phyloP scores from a whole-genome alignment of 2,113 vertebrate species.

The Silurus asotus region DNA sequence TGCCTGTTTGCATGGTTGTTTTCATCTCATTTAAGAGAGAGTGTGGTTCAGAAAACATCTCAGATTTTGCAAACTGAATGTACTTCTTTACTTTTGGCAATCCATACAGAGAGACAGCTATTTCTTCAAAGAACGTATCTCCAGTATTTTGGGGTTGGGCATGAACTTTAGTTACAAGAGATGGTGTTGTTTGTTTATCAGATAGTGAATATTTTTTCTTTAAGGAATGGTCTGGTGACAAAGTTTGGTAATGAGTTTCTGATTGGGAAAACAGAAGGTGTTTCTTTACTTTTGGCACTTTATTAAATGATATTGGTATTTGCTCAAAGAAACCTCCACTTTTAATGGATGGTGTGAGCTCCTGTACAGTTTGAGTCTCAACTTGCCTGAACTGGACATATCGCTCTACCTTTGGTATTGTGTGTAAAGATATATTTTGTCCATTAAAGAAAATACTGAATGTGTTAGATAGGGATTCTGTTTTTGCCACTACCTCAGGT shows the following conservation, averaged over 20 bases:
- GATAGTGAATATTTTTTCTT: conserved; percentile 1
- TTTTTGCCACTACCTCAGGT: conserved; percentile 1
- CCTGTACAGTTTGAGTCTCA: background rate
- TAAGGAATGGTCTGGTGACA: background rate
- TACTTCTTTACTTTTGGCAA: conserved; percentile 43
- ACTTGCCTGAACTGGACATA: conserved; percentile 12
- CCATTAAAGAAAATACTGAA: background rate
- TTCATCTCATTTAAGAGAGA: background rate
- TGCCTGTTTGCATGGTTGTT: background rate
- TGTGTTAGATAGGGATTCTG: background rate
- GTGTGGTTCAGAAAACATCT: background rate
- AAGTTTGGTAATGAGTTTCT: background rate
- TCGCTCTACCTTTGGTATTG: conserved; percentile 3
- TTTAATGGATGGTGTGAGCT: background rate
- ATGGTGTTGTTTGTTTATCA: conserved; percentile 12
- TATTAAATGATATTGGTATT: background rate
- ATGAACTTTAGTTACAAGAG: background rate
- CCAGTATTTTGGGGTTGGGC: background rate
- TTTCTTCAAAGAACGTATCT: background rate
- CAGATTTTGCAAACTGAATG: conserved; percentile 33
- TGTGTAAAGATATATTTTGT: background rate
- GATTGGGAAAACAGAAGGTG: conserved; percentile 32
- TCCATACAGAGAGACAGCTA: background rate
- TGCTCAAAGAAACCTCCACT: background rate
- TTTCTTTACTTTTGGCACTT: conserved; percentile 43